Conservation (phyloP, 2,888 invertebrate genomes). For the Harpalus rubripes region DNA sequence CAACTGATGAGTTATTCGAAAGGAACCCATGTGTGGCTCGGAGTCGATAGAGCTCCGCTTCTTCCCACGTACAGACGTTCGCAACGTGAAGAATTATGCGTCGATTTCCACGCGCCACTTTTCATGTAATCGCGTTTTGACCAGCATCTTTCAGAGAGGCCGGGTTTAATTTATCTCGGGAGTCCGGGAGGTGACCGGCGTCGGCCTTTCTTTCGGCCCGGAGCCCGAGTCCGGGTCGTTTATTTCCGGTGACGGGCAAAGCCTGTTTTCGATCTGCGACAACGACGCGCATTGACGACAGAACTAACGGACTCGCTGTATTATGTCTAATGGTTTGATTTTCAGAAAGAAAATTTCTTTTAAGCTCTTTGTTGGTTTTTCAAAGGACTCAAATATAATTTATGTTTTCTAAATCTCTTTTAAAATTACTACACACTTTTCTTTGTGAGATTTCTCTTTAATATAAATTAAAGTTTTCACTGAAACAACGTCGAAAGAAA, state of each 20-base stretch:
- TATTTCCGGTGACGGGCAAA: conserved; percentile 62
- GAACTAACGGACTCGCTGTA: conserved; percentile 11
- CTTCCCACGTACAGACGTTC: not conserved
- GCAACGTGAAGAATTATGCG: conserved; percentile 60
- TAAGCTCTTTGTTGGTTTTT: conserved; percentile 2
- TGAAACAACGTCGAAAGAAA: not conserved
- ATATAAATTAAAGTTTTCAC: not conserved
- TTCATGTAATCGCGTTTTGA: conserved; percentile 66
- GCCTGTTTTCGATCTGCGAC: conserved; percentile 63
- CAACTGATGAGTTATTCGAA: conserved; percentile 35
- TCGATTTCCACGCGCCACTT: conserved; percentile 56
- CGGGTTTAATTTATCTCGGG: conserved; percentile 58
- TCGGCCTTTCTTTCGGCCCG: conserved; percentile 25
- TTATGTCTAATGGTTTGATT: conserved; percentile 39
- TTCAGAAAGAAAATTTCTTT: not conserved
- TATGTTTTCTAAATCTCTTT: conserved; percentile 2
- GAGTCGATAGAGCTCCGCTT: conserved; percentile 4
- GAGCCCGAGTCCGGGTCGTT: conserved; percentile 47
- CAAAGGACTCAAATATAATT: not conserved
- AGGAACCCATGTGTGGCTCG: conserved; percentile 2
- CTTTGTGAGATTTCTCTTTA: not conserved
- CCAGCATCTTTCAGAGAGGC: conserved; percentile 56
- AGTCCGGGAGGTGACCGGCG: conserved; percentile 2
- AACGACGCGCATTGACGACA: conserved; percentile 27
- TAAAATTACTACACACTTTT: not conserved